Percentiles rank a stretch among this genome's conserved stretches.
Conservation (phyloP, 2,888 invertebrate genomes). For the Lymantria dispar region DNA sequence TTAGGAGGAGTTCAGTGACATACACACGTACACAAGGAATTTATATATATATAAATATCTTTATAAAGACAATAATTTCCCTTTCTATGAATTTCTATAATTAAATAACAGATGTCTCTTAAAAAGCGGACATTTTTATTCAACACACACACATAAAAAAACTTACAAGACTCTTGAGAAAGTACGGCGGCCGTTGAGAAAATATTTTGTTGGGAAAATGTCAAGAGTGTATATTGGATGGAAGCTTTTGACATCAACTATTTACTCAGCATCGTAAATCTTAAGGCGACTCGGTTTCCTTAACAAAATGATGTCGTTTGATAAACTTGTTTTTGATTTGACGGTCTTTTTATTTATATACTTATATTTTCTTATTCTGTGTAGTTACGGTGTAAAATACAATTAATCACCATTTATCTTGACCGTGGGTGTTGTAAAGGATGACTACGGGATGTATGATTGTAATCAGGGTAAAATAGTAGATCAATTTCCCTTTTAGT, state of each 20-base stretch:
- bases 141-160: slow-evolving; percentile 19
- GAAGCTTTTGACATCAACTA: slow-evolving; percentile 17
- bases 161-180: slow-evolving; percentile 20
- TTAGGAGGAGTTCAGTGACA: too few relatives aligned
- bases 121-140: not conserved
- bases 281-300: slow-evolving; percentile 12
- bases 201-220: slow-evolving; percentile 32
- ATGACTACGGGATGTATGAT: too few relatives aligned
- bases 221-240: slow-evolving; percentile 24
- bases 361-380: not conserved
- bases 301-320: slow-evolving; percentile 19
- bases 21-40: too few relatives aligned
- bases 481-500: too few relatives aligned
- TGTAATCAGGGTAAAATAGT: too few relatives aligned
- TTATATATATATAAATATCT: too few relatives aligned
- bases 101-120: not conserved
- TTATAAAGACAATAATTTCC: too few relatives aligned
- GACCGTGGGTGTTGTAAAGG: too few relatives aligned
- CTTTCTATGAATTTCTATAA: too few relatives aligned
- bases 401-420: too few relatives aligned
- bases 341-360: not conserved
- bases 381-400: too few relatives aligned
- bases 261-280: slow-evolving; percentile 24
- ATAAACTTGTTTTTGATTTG: slow-evolving; percentile 13
- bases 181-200: slow-evolving; percentile 19